phyloP scores from a whole-genome alignment of 2,888 invertebrate genomes.

The Oscheius sp. region DNA sequence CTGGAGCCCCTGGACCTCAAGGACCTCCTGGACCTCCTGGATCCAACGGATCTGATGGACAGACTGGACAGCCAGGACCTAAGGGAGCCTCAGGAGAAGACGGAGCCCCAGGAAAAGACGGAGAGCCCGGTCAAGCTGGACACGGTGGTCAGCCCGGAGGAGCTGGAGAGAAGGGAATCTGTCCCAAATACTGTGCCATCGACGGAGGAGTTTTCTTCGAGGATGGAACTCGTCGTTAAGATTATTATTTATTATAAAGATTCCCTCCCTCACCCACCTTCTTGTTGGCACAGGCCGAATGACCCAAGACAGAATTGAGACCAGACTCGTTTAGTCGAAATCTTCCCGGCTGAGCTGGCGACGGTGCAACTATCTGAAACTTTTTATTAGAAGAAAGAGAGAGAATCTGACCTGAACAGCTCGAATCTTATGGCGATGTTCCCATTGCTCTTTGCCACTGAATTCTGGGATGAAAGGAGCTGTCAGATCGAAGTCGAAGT shows the following conservation, averaged over 20 bases:
- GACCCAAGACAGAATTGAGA: constrained; percentile 64
- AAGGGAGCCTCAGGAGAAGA: constrained; percentile 56
- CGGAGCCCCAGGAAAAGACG: constrained; percentile 56
- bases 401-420: constrained; percentile 61
- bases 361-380: constrained; percentile 57
- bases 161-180: constrained; percentile 58
- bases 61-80: constrained; percentile 53
- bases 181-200: constrained; percentile 59
- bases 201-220: constrained; percentile 69
- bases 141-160: constrained; percentile 53
- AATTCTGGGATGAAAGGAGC: constrained; percentile 63
- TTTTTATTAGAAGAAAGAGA: neutral
- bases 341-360: constrained; percentile 54
- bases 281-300: constrained; percentile 64
- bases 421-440: constrained; percentile 64
- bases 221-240: constrained; percentile 67
- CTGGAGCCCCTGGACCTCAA: constrained; percentile 55
- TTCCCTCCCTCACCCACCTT: constrained; percentile 54
- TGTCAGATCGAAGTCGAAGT: constrained; percentile 58
- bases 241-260: constrained; percentile 35
- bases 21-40: constrained; percentile 50
- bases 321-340: constrained; percentile 66
- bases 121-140: constrained; percentile 56
- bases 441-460: constrained; percentile 59
- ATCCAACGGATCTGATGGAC: constrained; percentile 57